Base-by-base conservation (phyloP, 2,113 vertebrate genomes). In the Prunella himalayana region DNA sequence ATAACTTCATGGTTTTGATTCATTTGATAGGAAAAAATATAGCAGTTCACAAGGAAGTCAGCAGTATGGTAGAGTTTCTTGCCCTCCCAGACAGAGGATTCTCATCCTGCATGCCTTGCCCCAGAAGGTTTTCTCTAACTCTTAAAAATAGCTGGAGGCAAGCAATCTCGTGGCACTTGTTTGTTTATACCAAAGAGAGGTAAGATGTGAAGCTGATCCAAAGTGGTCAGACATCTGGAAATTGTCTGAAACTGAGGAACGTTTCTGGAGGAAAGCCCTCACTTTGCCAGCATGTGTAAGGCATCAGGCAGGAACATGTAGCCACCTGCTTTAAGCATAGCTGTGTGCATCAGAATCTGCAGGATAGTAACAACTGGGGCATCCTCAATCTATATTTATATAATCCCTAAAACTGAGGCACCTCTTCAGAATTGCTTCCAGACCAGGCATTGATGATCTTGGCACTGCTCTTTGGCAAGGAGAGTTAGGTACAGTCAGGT, bases 161-260 rank as follows among this genome's bases (percentile, higher is more conserved):
- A 92, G 73, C 57, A 88, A 57, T 92, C 65, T 90, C 37, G 54
- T 60, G 94, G 77, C 85, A 82, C 73, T 96, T 96, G 73, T 84
- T 95, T 95, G 94, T 96, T 44, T 90, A 90, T 97, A 97, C 97
- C 98, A 98, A 98, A 98, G 97, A 98, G 93, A 90, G 86, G 49
- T 31, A 20, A 78, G 70, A 75, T 64, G 68, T 59, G 76, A 88
- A 88, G 88, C 90, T 93, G 70, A 93, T 93, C 44, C 5, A 21
- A 78, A 94, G 49, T 57, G 82, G 31, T 84, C 91, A 77, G 64
- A 60, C 69, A 51, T 44, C 80, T 92, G 93, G 47, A 84, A 70
- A 83, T 65, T 30, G 76, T 73, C 60, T 84, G 77, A 70, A 94
- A 90, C 41, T 64, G 71, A 63, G 87, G 75, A 94, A 18, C 11